Conservation (phyloP, 1,140 invertebrate genomes). For the Drosophila leontia region DNA sequence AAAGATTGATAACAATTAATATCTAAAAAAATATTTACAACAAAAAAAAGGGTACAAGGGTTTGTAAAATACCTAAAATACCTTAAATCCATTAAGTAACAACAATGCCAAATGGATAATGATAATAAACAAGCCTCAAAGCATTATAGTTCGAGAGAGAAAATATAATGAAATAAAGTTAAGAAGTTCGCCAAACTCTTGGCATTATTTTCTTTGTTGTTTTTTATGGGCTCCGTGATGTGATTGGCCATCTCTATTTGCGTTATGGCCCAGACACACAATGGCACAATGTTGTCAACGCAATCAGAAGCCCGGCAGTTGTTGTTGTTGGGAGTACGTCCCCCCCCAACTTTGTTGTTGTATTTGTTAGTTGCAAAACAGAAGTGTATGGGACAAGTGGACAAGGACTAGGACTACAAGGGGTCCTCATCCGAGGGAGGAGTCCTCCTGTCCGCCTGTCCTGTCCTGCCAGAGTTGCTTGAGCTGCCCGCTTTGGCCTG, state of each 20-base stretch:
- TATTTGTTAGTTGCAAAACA: slow-evolving; percentile 62
- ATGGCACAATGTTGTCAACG: slow-evolving; percentile 81
- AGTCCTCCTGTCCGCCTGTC: slow-evolving; percentile 4
- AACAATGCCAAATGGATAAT: background rate
- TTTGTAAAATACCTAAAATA: too few species aligned
- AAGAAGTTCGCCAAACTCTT: slow-evolving; percentile 9
- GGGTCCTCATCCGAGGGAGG: slow-evolving; percentile 25
- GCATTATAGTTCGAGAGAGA: background rate
- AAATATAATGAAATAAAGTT: slow-evolving; percentile 11
- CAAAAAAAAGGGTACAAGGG: background rate
- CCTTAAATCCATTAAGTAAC: background rate
- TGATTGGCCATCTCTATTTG: slow-evolving; percentile 51
- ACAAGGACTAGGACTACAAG: slow-evolving; percentile 21
- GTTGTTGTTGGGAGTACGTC: slow-evolving; percentile 18
- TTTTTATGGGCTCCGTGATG: slow-evolving; percentile 9
- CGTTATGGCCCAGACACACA: slow-evolving; percentile 56
- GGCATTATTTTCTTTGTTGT: slow-evolving; percentile 7
- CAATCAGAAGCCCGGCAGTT: slow-evolving; percentile 64
- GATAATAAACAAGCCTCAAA: background rate
- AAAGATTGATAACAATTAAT: background rate
- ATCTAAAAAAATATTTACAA: background rate
- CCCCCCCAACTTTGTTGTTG: slow-evolving; percentile 2
- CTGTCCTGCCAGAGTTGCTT: background rate
- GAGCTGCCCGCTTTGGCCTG: background rate
- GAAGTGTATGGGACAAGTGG: slow-evolving; percentile 54